Evolutionary conservation across 2,888 invertebrate species (phyloP), one percentile per base, ranked within the genome.

Genomic region (Agrochola lychnidis): DNA sequence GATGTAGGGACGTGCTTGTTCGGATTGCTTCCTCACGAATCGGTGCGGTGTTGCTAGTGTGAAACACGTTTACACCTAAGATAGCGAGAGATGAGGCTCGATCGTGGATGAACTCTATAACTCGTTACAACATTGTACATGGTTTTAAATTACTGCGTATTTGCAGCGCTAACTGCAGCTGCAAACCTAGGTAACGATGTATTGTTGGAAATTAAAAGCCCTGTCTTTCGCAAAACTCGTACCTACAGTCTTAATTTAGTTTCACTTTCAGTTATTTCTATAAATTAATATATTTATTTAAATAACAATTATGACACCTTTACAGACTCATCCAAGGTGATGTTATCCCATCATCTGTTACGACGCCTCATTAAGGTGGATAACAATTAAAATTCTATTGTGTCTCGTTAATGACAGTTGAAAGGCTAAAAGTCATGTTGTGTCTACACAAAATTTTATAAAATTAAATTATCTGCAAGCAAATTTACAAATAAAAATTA

Each of bases 1-100:
- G 69, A 73, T 76, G 76, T 63, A 71, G 75, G 79, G 83, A 85
- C 89, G 87, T 90, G 91, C 86, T 82, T 69, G 45, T 25, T 36
- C 7, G 64, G 81, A 88, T 88, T 84, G 79, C 78, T 88, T 87
- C 81, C 83, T 82, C 84, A 88, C 87, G 88, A 87, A 74, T 73
- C 16, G 25, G 72, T 67, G 64, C 69, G 36, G 51, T 82, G 61
- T 74, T 80, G 72, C 64, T 51, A 59, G 72, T 70, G 62, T 73
- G 48, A 63, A 76, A 79, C 70, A 83, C 70, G 80, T 80, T 76
- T 79, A 66, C 85, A 82, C 75, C 81, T 78, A 51, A 76, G 66
- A 72, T 70, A 73, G 61, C 48, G 48, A 83, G 57, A 51, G 73
- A 85, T 73, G 63, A 64, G 61, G 67, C 68, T 59, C 69, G 59